Conservation (phyloP, 2,888 invertebrate genomes). For the Ormyrus labotus region DNA sequence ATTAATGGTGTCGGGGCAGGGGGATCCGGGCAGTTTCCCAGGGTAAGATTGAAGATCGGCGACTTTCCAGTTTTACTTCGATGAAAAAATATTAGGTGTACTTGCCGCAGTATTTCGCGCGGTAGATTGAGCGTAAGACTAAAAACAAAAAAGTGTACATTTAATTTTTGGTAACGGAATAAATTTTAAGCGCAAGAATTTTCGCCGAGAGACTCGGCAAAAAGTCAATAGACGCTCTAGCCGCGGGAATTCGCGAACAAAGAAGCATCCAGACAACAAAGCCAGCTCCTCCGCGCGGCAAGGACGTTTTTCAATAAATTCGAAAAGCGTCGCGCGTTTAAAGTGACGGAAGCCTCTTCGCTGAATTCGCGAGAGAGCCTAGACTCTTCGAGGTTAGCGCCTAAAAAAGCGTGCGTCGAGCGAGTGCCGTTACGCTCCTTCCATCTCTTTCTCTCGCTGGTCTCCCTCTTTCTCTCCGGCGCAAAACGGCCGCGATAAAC, state of each 20-base stretch:
- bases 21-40: conserved; percentile 37
- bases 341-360: not conserved
- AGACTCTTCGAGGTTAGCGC: not conserved
- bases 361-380: not conserved
- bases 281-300: too few relatives aligned
- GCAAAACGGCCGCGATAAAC: conserved; percentile 33
- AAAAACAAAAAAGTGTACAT: too few relatives aligned
- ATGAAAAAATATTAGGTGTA: not conserved
- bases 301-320: not conserved
- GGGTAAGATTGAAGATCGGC: not conserved
- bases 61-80: conserved; percentile 5
- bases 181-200: too few relatives aligned
- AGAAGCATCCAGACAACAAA: too few relatives aligned
- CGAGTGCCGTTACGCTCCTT: conserved; percentile 44
- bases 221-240: too few relatives aligned
- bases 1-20: conserved; percentile 37
- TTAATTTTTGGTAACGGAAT: too few relatives aligned
- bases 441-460: not conserved
- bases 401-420: not conserved
- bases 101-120: too few relatives aligned
- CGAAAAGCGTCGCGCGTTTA: conserved; percentile 5
- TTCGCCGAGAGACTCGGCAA: too few relatives aligned
- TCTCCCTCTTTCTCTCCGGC: not conserved
- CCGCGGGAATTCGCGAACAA: too few relatives aligned
- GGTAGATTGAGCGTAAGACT: too few relatives aligned